Evolutionary conservation across 2,113 vertebrate genomes (phyloP).

Genomic region (Nycticorax nycticorax): DNA sequence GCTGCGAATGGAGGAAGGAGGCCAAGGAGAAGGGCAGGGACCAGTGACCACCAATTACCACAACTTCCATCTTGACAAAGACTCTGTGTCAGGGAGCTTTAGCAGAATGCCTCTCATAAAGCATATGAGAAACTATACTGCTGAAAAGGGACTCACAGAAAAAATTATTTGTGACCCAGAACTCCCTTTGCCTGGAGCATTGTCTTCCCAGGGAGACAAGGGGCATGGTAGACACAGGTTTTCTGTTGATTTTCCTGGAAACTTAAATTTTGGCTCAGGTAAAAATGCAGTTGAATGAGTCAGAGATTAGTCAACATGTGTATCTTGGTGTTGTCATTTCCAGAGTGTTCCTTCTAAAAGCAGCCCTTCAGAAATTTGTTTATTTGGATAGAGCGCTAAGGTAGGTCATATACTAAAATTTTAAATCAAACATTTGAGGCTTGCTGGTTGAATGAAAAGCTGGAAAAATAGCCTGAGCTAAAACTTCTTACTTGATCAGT

Average conservation of each 20-base stretch:
- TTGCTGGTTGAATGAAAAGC: not conserved
- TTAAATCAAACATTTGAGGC: not conserved
- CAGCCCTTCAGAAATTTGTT: not conserved
- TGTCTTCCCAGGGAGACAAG: not conserved
- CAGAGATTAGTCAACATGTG: not conserved
- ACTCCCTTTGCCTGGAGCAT: not conserved
- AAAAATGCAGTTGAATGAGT: not conserved
- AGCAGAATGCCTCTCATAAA: not conserved
- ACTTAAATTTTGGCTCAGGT: not conserved
- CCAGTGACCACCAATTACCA: accelerated
- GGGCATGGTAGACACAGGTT: not conserved
- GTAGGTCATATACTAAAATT: not conserved
- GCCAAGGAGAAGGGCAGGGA: not conserved
- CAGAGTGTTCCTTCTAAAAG: not conserved
- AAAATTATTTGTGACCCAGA: not conserved
- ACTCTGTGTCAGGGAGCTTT: not conserved
- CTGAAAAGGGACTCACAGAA: not conserved
- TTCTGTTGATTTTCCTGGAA: not conserved
- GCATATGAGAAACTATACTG: not conserved
- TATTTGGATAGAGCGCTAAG: not conserved
- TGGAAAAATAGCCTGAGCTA: not conserved
- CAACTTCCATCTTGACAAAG: not conserved
- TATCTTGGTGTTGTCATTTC: not conserved
- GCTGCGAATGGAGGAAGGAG: not conserved
- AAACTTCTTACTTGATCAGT: not conserved